Base-by-base conservation (phyloP, 2,888 invertebrate genomes). In the Leucophora obtusa region DNA sequence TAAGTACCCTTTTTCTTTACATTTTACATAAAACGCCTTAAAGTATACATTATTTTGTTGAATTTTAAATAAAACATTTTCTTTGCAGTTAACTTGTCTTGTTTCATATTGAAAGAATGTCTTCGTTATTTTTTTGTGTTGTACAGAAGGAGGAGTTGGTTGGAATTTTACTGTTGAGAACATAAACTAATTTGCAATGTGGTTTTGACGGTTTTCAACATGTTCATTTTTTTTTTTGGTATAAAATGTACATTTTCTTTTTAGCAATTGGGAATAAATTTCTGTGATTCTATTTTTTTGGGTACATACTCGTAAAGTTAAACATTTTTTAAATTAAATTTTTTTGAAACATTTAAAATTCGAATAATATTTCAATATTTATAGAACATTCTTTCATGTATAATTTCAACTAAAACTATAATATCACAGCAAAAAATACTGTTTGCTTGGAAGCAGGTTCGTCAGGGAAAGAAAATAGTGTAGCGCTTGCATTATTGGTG, bases 101-200 rank as follows among this genome's bases (percentile, higher is more conserved):
- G 47, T 24, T 18, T 24, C 38, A 11, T 24, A 47, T 17, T 53
- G 21, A 21, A 28, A 33, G 33, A 17, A n/a, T 73, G 10, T 65
- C n/a, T 66, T 38, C 1, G 18, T 43, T 24, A 5, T 56, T 2
- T 17, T 18, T 50, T 56, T 50, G 43, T 43, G 7, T 63, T 63
- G 53, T 69, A 35, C 54, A 68, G 68, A 59, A 72, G 69, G 59
- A 28, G 35, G 17, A 68, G 71, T 56, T 69, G 69, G 54, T 18
- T 28, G 17, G 43, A 62, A 70, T 35, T 71, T 71, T 43, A 28
- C 62, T 82, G 68, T 72, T 76, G 24, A 69, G 54, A 74, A 73
- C 83, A 83, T 84, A 84, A 86, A 86, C 85, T 85, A 86, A 86
- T 86, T 86, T 86, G 84, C 83, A 83, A 83, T 85, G 85, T 82